phyloP scores from a whole-genome alignment of 2,113 vertebrate species.

The Hylia prasina region DNA sequence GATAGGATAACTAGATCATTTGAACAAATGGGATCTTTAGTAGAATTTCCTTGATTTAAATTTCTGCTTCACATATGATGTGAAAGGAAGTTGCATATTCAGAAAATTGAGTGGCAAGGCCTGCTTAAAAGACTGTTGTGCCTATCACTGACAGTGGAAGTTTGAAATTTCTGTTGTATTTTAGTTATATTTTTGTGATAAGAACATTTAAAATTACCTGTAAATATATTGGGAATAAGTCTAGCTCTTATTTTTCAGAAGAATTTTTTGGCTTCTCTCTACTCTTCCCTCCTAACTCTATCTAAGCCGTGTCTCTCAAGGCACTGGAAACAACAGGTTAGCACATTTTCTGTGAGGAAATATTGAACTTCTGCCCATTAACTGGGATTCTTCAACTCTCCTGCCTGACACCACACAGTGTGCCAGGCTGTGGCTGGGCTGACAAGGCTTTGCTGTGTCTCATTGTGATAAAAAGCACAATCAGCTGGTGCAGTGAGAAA shows the following conservation, averaged over 20 bases:
- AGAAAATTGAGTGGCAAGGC: not conserved
- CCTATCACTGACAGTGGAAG: not conserved
- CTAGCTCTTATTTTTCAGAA: not conserved
- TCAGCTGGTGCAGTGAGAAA: constrained; percentile 30
- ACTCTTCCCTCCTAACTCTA: not conserved
- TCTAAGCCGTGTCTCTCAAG: not conserved
- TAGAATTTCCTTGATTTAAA: not conserved
- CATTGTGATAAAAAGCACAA: not conserved
- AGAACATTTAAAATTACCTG: not conserved
- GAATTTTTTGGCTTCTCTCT: not conserved
- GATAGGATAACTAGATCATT: not conserved
- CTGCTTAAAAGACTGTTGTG: not conserved
- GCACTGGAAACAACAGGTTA: not conserved
- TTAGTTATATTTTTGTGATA: not conserved
- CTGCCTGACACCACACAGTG: not conserved
- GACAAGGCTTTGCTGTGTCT: not conserved
- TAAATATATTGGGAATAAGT: not conserved
- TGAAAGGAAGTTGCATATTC: not conserved
- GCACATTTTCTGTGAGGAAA: not conserved
- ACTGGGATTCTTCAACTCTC: not conserved
- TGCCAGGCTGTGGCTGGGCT: not conserved
- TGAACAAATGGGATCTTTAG: not conserved
- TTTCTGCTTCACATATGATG: not conserved
- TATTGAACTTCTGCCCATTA: not conserved
- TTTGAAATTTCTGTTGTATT: not conserved